Evolutionary conservation across 2,888 invertebrate genomes (phyloP).

Genomic region (Calameuta pallipes): DNA sequence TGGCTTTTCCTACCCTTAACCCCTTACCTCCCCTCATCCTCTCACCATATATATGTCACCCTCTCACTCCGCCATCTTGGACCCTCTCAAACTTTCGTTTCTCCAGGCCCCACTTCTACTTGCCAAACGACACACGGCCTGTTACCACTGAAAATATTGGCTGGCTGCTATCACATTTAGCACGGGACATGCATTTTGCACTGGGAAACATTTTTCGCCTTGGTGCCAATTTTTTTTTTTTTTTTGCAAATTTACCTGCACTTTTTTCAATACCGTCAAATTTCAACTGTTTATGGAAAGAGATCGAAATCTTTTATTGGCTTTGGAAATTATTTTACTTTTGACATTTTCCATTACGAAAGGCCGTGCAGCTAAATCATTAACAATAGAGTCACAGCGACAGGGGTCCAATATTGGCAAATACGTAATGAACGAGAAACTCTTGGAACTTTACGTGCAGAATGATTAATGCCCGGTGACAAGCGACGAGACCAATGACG

Average conservation of each 20-base stretch:
- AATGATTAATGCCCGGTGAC: neutral
- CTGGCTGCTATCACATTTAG: neutral
- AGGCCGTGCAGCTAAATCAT: neutral
- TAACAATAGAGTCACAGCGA: neutral
- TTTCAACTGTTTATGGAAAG: neutral
- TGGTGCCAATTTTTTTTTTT: neutral
- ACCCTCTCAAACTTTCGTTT: neutral
- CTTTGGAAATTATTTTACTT: neutral
- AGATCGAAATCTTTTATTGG: neutral
- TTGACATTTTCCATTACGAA: no score
- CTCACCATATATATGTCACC: neutral
- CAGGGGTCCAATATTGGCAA: neutral
- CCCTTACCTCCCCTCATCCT: constrained; percentile 12
- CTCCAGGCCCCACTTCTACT: neutral
- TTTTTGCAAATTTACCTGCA: accelerated
- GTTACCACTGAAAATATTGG: neutral
- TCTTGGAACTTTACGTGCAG: neutral
- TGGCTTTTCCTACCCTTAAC: neutral
- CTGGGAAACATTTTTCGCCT: neutral
- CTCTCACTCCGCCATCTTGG: neutral
- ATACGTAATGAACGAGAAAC: neutral
- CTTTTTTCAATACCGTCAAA: neutral
- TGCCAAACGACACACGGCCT: neutral
- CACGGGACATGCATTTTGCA: neutral
- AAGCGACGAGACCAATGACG: neutral